phyloP scores from a whole-genome alignment of 2,888 invertebrate species.

The Watsonalla binaria region DNA sequence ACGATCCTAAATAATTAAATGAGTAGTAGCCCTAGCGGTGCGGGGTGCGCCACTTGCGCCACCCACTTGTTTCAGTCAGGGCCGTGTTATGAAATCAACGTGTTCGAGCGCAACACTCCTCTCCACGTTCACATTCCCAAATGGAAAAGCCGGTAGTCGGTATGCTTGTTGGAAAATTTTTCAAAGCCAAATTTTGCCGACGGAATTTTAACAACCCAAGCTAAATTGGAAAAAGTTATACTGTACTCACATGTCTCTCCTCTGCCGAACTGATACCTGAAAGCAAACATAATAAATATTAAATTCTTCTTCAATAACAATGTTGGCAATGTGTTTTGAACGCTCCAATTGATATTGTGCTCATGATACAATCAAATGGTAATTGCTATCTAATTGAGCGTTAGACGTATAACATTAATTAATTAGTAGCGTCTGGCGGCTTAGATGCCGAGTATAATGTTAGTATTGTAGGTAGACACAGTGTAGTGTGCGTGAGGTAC shows the following conservation, averaged over 20 bases:
- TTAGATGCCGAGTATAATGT: not conserved
- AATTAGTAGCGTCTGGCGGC: not conserved
- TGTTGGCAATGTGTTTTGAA: not conserved
- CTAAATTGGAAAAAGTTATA: constrained; percentile 56
- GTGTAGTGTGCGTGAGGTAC: too few relatives aligned
- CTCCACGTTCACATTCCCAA: constrained; percentile 62
- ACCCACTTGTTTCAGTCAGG: constrained; percentile 73
- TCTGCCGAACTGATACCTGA: constrained; percentile 76
- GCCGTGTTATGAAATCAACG: constrained; percentile 78
- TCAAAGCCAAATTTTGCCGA: constrained; percentile 61
- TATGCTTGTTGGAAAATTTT: constrained; percentile 56
- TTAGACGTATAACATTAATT: not conserved
- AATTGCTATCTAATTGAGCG: not conserved
- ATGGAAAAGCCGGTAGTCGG: constrained; percentile 66
- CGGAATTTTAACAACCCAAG: constrained; percentile 56
- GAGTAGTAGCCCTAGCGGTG: constrained; percentile 30
- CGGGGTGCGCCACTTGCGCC: constrained; percentile 65
- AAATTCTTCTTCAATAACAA: not conserved
- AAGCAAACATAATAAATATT: constrained; percentile 30
- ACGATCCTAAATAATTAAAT: not conserved
- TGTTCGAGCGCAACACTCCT: constrained; percentile 73
- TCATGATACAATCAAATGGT: not conserved
- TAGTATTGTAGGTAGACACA: too few relatives aligned
- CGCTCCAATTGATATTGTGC: too few relatives aligned
- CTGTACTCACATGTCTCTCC: constrained; percentile 74